Base-by-base conservation (phyloP, 2,888 invertebrate genomes). In the Lasioglossum morio region DNA sequence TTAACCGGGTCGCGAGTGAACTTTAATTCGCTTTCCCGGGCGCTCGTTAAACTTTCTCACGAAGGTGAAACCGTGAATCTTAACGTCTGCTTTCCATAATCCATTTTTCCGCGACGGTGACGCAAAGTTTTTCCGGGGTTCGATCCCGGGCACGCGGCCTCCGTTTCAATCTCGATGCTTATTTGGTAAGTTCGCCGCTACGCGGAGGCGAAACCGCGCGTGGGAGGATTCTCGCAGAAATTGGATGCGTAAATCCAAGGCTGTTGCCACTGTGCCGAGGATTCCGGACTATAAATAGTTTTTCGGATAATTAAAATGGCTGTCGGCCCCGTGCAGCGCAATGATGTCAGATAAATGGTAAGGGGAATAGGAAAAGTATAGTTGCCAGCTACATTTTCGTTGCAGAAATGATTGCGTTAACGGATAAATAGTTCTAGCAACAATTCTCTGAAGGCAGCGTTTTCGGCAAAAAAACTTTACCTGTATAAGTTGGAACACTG, bases 21-120 rank as follows among this genome's bases (percentile, higher is more conserved):
- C 40, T 78, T 73, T 78, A 74, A 84, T 73, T 69, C 40, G 40
- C 30, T 74, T 57, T n/a, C 19, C 73, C 43, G 5, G n/a, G n/a
- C 16, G 12, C 43, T 57, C 57, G 60, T 82, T 74, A 74, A 73
- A 78, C 53, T 83, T 73, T 40, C 8, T 23, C 19, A 23, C 70
- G 27, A 0, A 4, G 27, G 4, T 23, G 27, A 43, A 79, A 73
- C 57, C 77, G 78, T 72, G 76, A 86, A 83, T 87, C 83, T 86
- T 74, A 84, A 81, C 48, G 66, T 70, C 79, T 27, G 48, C 14
- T 87, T 87, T 79, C 57, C 83, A 78, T 83, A 77, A 87, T 87
- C 46, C 74, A 72, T 76, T 80, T 82, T 77, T 78, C 80, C 70
- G 16, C 8, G 60, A 2, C 16, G 23, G 23, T 2, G 69, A 30